Evolutionary conservation across 53 echinoderm and acorn worm genomes (phyloP), one percentile per base, ranked within the genome.

Genomic region (Paelopatides confundens): DNA sequence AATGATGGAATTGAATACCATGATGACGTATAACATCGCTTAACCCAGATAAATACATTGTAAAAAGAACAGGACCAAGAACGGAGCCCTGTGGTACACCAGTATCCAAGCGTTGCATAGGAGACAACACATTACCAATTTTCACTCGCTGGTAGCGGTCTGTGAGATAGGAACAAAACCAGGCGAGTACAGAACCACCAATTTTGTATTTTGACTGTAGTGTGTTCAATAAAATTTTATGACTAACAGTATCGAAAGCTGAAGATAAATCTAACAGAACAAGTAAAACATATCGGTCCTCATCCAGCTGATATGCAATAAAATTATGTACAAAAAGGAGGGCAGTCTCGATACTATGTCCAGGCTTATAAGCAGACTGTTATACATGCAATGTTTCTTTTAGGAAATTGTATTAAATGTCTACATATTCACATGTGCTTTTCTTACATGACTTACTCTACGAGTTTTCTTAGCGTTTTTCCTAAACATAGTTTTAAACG

Each of bases 321-420:
- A 82, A 85, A 33, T 79, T 86, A 40, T 71, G 66, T n/a, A 86
- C 65, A 58, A 65, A 31, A 27, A 77, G 33, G 23, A 78, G 86
- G 63, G 90, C 90, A 65, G 90, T 86, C 69, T 90, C 86, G 13
- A 86, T 90, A 65, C 85, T 76, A 76, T 90, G 90, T 63, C 34
- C 77, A 26, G 63, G 31, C 51, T 78, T 64, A 28, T 78, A 90
- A 2, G 81, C 90, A 49, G 90, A 86, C 78, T 90, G 90, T 2
- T 65, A 46, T n/a, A n/a, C n/a, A n/a, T n/a, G n/a, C n/a, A n/a
- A n/a, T n/a, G n/a, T n/a, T n/a, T n/a, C n/a, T n/a, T n/a, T n/a
- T n/a, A n/a, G n/a, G n/a, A n/a, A n/a, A n/a, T n/a, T n/a, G n/a
- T n/a, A n/a, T n/a, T n/a, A n/a, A n/a, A n/a, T n/a, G n/a, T n/a